Base-by-base conservation (phyloP, 2,113 vertebrate species). In the Aix galericulata region DNA sequence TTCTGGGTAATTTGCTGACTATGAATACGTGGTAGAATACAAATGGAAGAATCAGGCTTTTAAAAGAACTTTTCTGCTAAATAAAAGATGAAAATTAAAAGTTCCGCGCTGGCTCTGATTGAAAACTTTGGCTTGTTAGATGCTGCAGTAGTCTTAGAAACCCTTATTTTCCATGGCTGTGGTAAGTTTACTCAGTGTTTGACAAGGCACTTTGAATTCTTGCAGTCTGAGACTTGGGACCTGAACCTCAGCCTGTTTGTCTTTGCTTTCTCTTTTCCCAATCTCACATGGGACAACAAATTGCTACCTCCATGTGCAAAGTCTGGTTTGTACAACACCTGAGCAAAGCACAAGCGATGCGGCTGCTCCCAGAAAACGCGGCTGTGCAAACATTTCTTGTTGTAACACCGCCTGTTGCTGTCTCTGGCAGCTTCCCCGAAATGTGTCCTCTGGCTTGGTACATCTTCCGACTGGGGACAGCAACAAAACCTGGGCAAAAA, bases 351-450 rank as follows among this genome's bases (percentile, higher is more conserved):
- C 6, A 82, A 46, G 25, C 27, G 32, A 8, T 3, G 1, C 4
- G 8, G n/a, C 46, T 56, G 32, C 26, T 59, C 29, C 62, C 48
- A 62, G 20, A 29, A 86, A 74, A 77, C 22, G 25, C 1, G n/a
- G 55, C 34, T 25, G 31, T 0, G 2, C 8, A 34, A 15, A 34
- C 1, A 0, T 72, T 81, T 48, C 68, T 59, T 55, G 14, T 22
- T 58, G 44, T 78, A 89, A 46, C 3, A 5, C n/a, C 5, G 22
- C 40, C 72, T 6, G 0, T 32, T 34, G 31, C 13, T 22, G 40
- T 29, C 58, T 16, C 32, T 29, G 72, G 46, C 59, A 88, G 32
- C 66, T 77, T 53, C 76, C 75, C 66, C 32, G 32, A 42, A 6
- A 48, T 38, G 77, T 67, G 21, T 20, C 78, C 60, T 12, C 38